A percentile compares a stretch with the other conserved stretches of the same genome.
Conservation (phyloP, 2,888 invertebrate genomes). For the Mythimna lalbum region DNA sequence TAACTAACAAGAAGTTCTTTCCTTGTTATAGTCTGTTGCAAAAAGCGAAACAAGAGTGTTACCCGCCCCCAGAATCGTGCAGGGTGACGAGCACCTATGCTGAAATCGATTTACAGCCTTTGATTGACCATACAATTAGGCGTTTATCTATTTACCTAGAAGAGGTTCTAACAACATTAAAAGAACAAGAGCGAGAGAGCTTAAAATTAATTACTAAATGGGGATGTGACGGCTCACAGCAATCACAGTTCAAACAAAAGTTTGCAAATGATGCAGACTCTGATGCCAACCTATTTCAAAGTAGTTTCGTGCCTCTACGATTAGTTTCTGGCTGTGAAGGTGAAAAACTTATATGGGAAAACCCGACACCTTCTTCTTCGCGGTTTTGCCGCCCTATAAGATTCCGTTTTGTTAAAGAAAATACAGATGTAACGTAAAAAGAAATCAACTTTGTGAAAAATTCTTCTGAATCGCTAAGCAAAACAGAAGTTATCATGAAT, state of each 20-base stretch:
- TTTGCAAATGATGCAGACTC: neutral
- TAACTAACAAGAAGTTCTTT: conserved; percentile 3
- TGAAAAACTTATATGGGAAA: neutral
- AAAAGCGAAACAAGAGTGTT: neutral
- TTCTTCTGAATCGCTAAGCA: too few relatives aligned
- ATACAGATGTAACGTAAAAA: too few relatives aligned
- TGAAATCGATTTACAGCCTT: neutral
- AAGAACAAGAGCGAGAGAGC: neutral
- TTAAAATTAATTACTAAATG: neutral
- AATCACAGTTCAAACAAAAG: neutral
- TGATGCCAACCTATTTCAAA: conserved; percentile 8
- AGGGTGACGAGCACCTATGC: neutral
- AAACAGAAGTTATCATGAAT: too few relatives aligned
- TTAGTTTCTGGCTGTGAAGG: neutral
- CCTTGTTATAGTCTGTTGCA: neutral
- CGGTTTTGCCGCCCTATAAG: too few relatives aligned
- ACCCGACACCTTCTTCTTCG: too few relatives aligned
- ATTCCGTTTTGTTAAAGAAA: too few relatives aligned
- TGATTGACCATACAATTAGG: neutral
- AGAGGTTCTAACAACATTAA: neutral
- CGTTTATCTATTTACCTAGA: too few relatives aligned
- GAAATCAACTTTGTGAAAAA: too few relatives aligned
- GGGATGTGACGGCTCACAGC: too few relatives aligned
- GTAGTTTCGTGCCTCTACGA: conserved; percentile 1
- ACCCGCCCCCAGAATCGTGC: neutral